A percentile compares a stretch with the other conserved stretches of the same genome.
Conservation (phyloP, 2,113 vertebrate genomes). For the Amia ocellicauda region DNA sequence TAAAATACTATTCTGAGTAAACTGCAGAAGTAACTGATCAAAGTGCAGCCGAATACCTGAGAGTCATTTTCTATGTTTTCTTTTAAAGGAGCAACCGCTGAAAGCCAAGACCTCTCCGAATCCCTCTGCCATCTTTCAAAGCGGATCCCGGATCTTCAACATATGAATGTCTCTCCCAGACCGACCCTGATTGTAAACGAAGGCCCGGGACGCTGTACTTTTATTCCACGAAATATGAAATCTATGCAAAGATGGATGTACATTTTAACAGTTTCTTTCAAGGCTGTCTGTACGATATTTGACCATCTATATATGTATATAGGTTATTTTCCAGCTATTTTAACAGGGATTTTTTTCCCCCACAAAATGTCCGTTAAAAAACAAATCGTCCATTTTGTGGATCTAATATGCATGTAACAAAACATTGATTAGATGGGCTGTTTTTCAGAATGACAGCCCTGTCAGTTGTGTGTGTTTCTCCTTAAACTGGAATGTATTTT, state of each 20-base stretch:
- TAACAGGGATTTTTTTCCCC: no score
- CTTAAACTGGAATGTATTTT: constrained; percentile 24
- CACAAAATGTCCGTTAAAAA: no score
- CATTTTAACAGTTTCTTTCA: constrained; percentile 17
- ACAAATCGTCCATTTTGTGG: neutral
- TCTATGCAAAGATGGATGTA: constrained; percentile 67
- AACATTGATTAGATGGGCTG: constrained; percentile 25
- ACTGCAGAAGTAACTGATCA: no score
- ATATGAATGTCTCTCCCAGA: constrained; percentile 60
- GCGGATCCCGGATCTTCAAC: constrained; percentile 77
- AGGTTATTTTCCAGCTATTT: neutral
- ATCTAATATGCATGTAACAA: constrained; percentile 55
- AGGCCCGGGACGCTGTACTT: constrained; percentile 31
- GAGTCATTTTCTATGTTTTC: constrained; percentile 8
- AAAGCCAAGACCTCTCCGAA: constrained; percentile 83
- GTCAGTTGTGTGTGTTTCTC: constrained; percentile 21
- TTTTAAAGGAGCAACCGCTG: constrained; percentile 75
- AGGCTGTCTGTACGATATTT: constrained; percentile 7
- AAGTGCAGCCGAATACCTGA: no score
- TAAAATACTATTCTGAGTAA: no score
- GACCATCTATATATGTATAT: no score
- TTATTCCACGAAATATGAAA: constrained; percentile 49
- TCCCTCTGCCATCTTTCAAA: constrained; percentile 89
- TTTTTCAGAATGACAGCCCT: constrained; percentile 38
- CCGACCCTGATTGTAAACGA: constrained; percentile 25